Evolutionary conservation across 2,888 invertebrate species (phyloP), one percentile per base, ranked within the genome.

Genomic region (Tubulanus polymorphus): DNA sequence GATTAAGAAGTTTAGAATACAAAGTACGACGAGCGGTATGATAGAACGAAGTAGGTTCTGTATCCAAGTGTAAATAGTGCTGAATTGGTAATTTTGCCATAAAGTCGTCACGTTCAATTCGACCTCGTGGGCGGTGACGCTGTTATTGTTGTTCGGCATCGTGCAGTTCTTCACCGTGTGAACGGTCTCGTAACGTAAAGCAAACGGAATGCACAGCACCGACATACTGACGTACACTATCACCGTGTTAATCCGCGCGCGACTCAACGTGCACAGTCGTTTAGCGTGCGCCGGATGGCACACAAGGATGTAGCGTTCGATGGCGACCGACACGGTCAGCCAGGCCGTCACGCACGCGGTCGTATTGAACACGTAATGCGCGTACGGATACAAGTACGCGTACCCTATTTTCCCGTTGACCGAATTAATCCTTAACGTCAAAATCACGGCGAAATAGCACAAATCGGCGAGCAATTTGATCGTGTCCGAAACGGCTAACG

Each of bases 331-430:
- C 28, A 64, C 61, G 3, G 64, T 61, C 47, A 66, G 35, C 66
- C 66, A 66, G 10, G 65, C 64, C 2, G 66, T 64, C 25, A 56
- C 54, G 54, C 66, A 66, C 5, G 62, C 62, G 2, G 65, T 60
- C 60, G 62, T 55, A 52, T 65, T 65, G 50, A 67, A 63, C 12
- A 66, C 51, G 55, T 60, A 66, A 55, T 66, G 66, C 15, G 64
- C 61, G 55, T 67, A 67, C 3, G 64, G 64, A 54, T 64, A 64
- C 53, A 64, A 28, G 37, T 61, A 63, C 2, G 52, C 57, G 25
- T 49, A 55, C 20, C 59, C 59, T 20, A 32, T 50, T 5, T 58
- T 15, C 0, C 62, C 62, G 6, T 29, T 18, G 2, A 30, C 51
- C 1, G 56, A 53, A 41, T 63, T 37, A 20, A 55, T 37, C 45